Conservation (phyloP, 1,140 invertebrate genomes). For the Lepeophtheirus salmonis region DNA sequence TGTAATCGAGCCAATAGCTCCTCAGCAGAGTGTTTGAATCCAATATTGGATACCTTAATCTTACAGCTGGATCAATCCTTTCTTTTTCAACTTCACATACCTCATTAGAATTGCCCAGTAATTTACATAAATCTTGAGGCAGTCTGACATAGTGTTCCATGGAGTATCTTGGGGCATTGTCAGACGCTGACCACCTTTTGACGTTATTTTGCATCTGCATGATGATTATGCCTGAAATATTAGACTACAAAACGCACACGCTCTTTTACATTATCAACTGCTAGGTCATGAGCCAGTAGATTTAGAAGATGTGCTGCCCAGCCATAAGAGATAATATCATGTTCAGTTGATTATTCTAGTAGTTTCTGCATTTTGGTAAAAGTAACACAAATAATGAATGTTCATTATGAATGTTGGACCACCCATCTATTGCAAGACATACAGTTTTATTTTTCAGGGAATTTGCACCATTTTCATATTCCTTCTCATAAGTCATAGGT, state of each 20-base stretch:
- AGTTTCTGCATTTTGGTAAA: neutral
- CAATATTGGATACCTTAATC: neutral
- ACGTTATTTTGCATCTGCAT: neutral
- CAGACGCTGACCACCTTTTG: neutral
- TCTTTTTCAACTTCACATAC: neutral
- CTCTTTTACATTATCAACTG: neutral
- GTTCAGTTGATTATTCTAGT: neutral
- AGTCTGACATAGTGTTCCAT: constrained; percentile 18
- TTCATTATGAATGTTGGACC: constrained; percentile 17
- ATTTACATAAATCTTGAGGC: constrained; percentile 16
- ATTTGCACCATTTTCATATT: neutral
- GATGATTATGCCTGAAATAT: neutral
- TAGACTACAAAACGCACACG: neutral
- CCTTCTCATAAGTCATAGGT: neutral
- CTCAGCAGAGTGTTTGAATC: constrained; percentile 3
- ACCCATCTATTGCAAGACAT: constrained; percentile 17
- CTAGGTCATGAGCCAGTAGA: neutral
- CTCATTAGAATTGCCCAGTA: constrained; percentile 12
- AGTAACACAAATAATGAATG: neutral
- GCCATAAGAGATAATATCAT: neutral
- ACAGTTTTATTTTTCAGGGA: neutral
- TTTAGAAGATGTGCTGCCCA: neutral
- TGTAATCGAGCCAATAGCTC: constrained; percentile 15
- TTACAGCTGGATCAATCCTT: neutral
- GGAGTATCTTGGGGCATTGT: constrained; percentile 7